A percentile compares a stretch with the other conserved stretches of the same genome.
Conservation (phyloP, 1,140 invertebrate species). For the Orussus abietinus region DNA sequence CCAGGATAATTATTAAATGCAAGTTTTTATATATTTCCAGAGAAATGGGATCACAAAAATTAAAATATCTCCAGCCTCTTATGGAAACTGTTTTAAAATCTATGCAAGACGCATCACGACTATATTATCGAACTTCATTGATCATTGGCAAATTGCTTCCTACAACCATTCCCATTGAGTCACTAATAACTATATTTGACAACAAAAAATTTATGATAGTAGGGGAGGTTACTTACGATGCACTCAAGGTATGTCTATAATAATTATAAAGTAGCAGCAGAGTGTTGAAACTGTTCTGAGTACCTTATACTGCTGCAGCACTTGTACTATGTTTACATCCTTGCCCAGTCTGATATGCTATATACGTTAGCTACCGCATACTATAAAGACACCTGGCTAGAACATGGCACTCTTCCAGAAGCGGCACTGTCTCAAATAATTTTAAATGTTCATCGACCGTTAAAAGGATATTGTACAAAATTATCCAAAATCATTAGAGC, state of each 20-base stretch:
- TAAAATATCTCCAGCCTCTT: conserved; percentile 34
- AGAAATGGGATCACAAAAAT: conserved; percentile 25
- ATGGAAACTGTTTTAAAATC: conserved; percentile 29
- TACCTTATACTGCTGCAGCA: conserved; percentile 26
- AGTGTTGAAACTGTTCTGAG: conserved; percentile 4
- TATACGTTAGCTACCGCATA: conserved; percentile 37
- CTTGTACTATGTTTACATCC: conserved; percentile 41
- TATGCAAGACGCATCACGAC: conserved; percentile 28
- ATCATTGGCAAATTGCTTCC: conserved; percentile 30
- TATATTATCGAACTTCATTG: conserved; percentile 29
- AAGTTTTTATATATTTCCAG: conserved; percentile 23
- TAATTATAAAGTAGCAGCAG: conserved; percentile 12
- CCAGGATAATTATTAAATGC: not conserved
- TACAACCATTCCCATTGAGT: conserved; percentile 4
- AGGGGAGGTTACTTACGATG: conserved; percentile 36
- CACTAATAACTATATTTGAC: conserved; percentile 32
- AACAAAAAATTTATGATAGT: conserved; percentile 21
- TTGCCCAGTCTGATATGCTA: conserved; percentile 44
- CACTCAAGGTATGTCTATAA: conserved; percentile 28
- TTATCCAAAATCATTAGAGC: conserved; percentile 25
- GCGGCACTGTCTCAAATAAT: conserved; percentile 25
- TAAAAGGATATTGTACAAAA: conserved; percentile 22
- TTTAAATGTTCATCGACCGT: conserved; percentile 18
- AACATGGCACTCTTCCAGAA: conserved; percentile 21
- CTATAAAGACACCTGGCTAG: conserved; percentile 17